A percentile compares a stretch with the other conserved stretches of the same genome.
These are phyloP conservation scores for Mythimna pallens DNA, from an alignment of 2,888 invertebrate genomes.

Conservation along the genomic window DNA sequence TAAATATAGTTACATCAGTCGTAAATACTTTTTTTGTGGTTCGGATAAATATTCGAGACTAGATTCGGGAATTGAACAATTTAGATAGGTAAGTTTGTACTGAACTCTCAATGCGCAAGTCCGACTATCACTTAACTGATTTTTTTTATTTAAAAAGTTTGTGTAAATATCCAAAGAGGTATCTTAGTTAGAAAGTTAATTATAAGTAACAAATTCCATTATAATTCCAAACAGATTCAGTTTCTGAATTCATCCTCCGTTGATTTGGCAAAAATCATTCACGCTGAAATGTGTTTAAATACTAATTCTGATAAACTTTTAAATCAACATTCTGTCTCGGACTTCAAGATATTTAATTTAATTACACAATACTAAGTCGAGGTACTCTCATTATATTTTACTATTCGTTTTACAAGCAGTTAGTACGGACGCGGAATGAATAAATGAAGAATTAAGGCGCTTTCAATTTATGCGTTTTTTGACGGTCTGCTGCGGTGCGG, in stretches of 20 bases:
- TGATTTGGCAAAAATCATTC: neutral
- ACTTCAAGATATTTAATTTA: neutral
- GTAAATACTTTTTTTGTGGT: too few relatives aligned
- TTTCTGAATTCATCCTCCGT: neutral
- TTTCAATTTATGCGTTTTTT: too few relatives aligned
- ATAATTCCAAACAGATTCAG: neutral
- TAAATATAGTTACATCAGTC: too few relatives aligned
- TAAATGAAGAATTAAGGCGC: neutral
- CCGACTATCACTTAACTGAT: too few relatives aligned
- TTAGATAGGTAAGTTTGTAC: too few relatives aligned
- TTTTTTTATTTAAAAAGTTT: neutral
- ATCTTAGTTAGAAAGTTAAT: too few relatives aligned
- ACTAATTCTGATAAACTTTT: slow-evolving; percentile 13
- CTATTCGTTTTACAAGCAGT: slow-evolving; percentile 35
- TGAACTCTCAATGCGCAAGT: too few relatives aligned
- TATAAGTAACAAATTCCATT: too few relatives aligned
- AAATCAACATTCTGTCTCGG: slow-evolving; percentile 4
- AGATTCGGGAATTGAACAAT: too few relatives aligned
- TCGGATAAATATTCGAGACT: too few relatives aligned
- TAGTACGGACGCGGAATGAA: slow-evolving; percentile 39
- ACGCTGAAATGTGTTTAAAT: slow-evolving; percentile 4
- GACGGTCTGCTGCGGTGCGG: too few relatives aligned
- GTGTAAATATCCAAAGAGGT: too few relatives aligned
- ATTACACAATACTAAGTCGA: slow-evolving; percentile 13
- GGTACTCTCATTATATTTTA: slow-evolving; percentile 9